These are phyloP conservation scores for Zeus faber DNA, from an alignment of 2,113 vertebrate genomes.

Conservation along the genomic window DNA sequence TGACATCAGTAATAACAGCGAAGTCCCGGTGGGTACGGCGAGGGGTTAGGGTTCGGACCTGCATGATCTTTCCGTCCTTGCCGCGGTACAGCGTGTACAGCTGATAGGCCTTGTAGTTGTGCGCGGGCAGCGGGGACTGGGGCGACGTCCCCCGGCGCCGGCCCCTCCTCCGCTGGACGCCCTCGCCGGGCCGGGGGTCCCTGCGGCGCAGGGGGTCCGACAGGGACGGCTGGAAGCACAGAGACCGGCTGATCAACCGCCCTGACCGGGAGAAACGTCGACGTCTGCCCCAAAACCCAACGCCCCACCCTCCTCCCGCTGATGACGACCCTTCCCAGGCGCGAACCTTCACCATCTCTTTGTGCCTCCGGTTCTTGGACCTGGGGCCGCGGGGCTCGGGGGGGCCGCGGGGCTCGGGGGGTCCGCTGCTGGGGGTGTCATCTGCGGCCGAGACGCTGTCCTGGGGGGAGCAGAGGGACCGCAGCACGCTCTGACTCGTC, in stretches of 20 bases:
- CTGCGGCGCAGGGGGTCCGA: constrained; percentile 83
- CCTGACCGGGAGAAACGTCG: no score
- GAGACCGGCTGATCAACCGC: not conserved
- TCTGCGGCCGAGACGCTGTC: constrained; percentile 86
- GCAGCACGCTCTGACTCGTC: no score
- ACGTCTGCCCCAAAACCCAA: no score
- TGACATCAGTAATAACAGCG: no score
- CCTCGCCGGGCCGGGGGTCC: constrained; percentile 74
- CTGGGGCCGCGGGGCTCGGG: constrained; percentile 65
- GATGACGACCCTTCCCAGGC: no score
- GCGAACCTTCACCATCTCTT: constrained; percentile 86
- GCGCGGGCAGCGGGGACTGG: constrained; percentile 72
- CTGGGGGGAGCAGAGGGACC: no score
- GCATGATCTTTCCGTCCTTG: constrained; percentile 94
- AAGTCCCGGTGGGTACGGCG: no score
- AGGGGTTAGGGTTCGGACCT: not conserved
- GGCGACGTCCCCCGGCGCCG: constrained; percentile 67
- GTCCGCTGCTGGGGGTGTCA: constrained; percentile 88
- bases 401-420: constrained; percentile 59
- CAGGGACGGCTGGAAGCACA: constrained; percentile 77
- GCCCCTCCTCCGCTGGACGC: constrained; percentile 68
- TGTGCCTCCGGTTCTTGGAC: constrained; percentile 74
- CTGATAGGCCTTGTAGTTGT: constrained; percentile 92
- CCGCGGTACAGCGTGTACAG: constrained; percentile 93
- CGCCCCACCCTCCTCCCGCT: no score